Evolutionary conservation across 2,888 invertebrate species (phyloP), one percentile per base, ranked within the genome.

Genomic region (Eulithis prunata): DNA sequence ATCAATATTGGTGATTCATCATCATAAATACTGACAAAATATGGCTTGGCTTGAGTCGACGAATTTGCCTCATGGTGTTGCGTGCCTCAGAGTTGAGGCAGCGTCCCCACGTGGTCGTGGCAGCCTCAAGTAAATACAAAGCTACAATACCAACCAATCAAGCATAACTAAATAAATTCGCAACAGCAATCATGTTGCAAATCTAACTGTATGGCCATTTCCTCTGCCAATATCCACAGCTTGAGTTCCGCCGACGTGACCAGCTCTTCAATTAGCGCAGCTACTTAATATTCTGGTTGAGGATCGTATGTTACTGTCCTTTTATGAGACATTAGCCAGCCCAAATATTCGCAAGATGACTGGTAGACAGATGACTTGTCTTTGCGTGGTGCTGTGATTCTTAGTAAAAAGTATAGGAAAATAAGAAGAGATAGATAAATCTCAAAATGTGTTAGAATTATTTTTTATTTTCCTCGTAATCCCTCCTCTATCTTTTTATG

Each of bases 121-220:
- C 21, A 21, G 21, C 21, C 21, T 21, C 21, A 21, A 21, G 21
- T 21, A 21, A 21, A 21, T 21, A 21, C 21, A 21, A 21, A 21
- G 21, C 21, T 21, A 21, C 21, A 21, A 21, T 21, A 21, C 21
- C n/a, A 45, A 45, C 45, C 12, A n/a, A 47, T 47, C 13, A 28
- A 28, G 4, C 6, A 47, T n/a, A 53, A 13, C 38, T 53, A 13
- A 51, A 28, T 70, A 72, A 78, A 78, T 79, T 79, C 72, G 82
- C 81, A 76, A 77, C 70, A 81, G 73, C 76, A 74, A 79, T 77
- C 73, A 81, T 81, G 78, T 79, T 78, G 76, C 78, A 77, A 81
- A 77, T 76, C 78, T 87, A 88, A 88, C 89, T 82, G 89, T 88
- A 84, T 80, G 74, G 78, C 82, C 85, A 81, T 87, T 87, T 90